phyloP scores from a whole-genome alignment of 2,113 vertebrate genomes.

The Ptilorrhoa leucosticta region DNA sequence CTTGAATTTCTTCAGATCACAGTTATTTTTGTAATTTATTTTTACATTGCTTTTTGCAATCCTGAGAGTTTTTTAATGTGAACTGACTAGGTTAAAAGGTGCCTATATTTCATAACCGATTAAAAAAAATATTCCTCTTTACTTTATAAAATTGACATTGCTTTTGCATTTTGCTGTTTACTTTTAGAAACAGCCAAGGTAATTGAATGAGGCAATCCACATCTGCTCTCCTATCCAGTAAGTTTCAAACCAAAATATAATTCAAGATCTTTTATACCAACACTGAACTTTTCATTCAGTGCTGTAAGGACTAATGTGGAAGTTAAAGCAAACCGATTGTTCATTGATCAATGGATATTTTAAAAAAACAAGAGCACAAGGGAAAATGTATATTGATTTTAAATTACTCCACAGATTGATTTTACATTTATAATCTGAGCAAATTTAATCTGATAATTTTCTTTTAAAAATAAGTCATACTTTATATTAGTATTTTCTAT shows the following conservation, averaged over 20 bases:
- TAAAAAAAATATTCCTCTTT: neutral
- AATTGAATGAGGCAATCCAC: neutral
- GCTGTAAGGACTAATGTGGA: neutral
- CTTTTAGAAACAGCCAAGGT: neutral
- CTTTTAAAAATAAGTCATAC: neutral
- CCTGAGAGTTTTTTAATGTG: neutral
- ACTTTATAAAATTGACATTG: neutral
- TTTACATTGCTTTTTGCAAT: neutral
- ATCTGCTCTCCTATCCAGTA: neutral
- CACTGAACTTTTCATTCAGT: neutral
- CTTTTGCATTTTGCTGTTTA: neutral
- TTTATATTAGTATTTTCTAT: neutral
- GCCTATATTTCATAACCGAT: neutral
- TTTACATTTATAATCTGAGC: neutral
- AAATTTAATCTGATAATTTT: neutral
- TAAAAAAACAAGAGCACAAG: neutral
- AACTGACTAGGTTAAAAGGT: neutral
- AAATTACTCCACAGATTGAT: neutral
- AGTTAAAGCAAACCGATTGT: neutral
- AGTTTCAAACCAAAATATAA: neutral
- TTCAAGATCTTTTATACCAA: neutral
- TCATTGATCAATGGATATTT: neutral
- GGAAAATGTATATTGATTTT: neutral
- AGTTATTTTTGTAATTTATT: neutral
- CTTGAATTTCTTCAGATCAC: neutral